Percentiles rank a stretch among this genome's conserved stretches.
Evolutionary conservation across 2,888 invertebrate genomes (phyloP).

Genomic region (Heliconius charithonia): DNA sequence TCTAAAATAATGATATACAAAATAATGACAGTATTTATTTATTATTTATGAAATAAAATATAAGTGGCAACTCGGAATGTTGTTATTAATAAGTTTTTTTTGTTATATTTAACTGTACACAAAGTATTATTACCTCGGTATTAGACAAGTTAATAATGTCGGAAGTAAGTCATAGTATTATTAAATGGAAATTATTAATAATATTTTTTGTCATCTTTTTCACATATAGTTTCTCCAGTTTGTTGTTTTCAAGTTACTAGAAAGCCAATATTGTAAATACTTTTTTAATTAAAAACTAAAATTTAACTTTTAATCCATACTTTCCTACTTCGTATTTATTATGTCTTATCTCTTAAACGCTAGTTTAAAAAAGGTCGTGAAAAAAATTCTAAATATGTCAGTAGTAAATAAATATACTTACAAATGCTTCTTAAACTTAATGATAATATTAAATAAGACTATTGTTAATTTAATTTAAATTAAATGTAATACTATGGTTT

Average conservation of each 20-base stretch:
- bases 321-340: background rate
- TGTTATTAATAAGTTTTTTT: constrained; percentile 25
- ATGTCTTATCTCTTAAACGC: background rate
- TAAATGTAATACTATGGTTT: constrained; percentile 22
- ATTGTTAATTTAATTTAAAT: background rate
- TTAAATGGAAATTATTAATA: background rate
- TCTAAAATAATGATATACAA: constrained; percentile 43
- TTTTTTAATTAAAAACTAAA: too few species aligned
- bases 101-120: constrained; percentile 13
- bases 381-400: background rate
- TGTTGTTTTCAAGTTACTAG: background rate
- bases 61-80: constrained; percentile 20
- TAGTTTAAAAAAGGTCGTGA: background rate
- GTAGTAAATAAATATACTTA: background rate
- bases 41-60: background rate
- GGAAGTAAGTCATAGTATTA: constrained; percentile 29
- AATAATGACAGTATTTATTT: constrained; percentile 52
- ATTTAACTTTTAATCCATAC: background rate
- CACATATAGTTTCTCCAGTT: background rate
- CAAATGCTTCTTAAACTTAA: constrained; percentile 3
- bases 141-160: constrained; percentile 30
- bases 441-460: background rate
- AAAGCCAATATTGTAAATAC: background rate
- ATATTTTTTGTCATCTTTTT: background rate
- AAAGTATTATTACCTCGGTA: constrained; percentile 41